A percentile compares a stretch with the other conserved stretches of the same genome.
Evolutionary conservation across 2,888 invertebrate species (phyloP).

Genomic region (Sepioteuthis lessoniana): DNA sequence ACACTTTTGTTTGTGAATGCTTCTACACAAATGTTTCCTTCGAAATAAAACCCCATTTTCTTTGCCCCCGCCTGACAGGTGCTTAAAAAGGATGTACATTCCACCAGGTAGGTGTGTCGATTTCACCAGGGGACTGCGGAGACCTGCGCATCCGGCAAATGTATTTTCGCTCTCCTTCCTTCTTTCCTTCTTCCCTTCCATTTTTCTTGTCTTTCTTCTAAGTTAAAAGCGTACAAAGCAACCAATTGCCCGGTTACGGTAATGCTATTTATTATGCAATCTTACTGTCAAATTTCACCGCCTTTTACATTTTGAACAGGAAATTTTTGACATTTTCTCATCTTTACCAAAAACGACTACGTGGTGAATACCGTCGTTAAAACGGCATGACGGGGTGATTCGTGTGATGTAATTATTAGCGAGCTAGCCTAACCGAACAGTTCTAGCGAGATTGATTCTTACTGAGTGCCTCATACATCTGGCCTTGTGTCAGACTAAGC

Average conservation of each 20-base stretch:
- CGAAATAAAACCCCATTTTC: too few relatives aligned
- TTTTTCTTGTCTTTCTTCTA: not conserved
- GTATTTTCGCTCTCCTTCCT: not conserved
- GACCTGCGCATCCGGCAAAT: not conserved
- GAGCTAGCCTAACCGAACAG: too few relatives aligned
- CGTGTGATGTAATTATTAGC: too few relatives aligned
- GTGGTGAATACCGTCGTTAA: not conserved
- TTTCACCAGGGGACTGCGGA: not conserved
- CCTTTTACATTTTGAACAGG: not conserved
- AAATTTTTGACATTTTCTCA: not conserved
- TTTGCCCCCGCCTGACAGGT: not conserved
- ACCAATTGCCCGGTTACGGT: not conserved
- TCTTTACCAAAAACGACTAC: not conserved
- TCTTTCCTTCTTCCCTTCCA: not conserved
- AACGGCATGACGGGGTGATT: too few relatives aligned
- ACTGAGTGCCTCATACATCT: too few relatives aligned
- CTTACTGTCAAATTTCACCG: not conserved
- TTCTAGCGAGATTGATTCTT: too few relatives aligned
- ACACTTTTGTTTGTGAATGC: not conserved
- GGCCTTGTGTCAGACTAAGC: too few relatives aligned
- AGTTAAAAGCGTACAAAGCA: not conserved
- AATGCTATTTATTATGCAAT: not conserved
- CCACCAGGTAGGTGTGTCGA: slow-evolving; percentile 33
- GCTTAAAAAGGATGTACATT: slow-evolving; percentile 11
- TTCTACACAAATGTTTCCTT: not conserved